phyloP scores from a whole-genome alignment of 2,797 vertebrate species.

The Clarias platycephalus region DNA sequence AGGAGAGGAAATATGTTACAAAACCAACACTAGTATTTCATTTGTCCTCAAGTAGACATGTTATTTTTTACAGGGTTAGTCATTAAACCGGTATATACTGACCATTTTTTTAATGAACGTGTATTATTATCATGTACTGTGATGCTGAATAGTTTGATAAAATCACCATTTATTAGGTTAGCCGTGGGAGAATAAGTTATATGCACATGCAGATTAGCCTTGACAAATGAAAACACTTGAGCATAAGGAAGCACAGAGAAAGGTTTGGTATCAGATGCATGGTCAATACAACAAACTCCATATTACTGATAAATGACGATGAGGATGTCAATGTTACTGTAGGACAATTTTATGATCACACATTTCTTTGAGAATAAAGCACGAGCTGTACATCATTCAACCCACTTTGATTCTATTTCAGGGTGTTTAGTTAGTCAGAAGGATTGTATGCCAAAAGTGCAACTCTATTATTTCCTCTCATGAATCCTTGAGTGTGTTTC shows the following conservation, averaged over 20 bases:
- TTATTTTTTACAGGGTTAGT: conserved; percentile 32
- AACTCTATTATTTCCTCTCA: background rate
- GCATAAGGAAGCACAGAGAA: conserved; percentile 21
- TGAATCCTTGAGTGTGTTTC: background rate
- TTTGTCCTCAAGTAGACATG: conserved; percentile 29
- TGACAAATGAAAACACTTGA: conserved; percentile 31
- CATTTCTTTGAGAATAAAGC: conserved; percentile 56
- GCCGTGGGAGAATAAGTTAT: conserved; percentile 24
- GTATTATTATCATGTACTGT: conserved; percentile 47
- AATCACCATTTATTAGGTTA: conserved; percentile 29
- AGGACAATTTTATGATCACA: conserved; percentile 40
- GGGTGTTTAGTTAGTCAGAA: conserved; percentile 35
- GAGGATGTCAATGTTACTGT: conserved; percentile 42
- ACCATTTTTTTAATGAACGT: conserved; percentile 40
- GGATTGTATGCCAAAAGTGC: conserved; percentile 25
- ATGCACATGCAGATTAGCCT: conserved; percentile 42
- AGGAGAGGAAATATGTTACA: background rate
- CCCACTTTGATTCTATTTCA: conserved; percentile 43
- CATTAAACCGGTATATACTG: conserved; percentile 52
- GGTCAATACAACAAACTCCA: conserved; percentile 12
- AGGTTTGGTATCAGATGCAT: conserved; percentile 29
- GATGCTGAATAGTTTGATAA: conserved; percentile 29
- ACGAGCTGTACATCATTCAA: conserved; percentile 48
- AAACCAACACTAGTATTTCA: conserved; percentile 39
- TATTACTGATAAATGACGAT: conserved; percentile 25